Conservation (phyloP, 2,797 vertebrate genomes). For the Cyclopterus lumpus region DNA sequence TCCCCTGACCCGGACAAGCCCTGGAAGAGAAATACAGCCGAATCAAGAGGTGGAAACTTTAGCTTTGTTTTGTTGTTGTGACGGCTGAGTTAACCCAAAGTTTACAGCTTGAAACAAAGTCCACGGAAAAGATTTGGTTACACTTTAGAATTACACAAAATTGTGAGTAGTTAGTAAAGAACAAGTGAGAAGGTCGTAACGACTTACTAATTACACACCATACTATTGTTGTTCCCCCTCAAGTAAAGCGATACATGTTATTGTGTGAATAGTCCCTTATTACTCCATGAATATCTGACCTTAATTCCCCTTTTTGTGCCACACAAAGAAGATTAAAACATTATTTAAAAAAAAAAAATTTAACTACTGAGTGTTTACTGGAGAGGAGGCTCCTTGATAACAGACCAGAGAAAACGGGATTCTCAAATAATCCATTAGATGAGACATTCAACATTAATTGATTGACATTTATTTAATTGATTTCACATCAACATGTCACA, state of each 20-base stretch:
- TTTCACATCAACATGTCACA: background rate
- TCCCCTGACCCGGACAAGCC: constrained; percentile 32
- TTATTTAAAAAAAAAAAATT: background rate
- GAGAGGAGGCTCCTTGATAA: background rate
- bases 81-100: constrained; percentile 20
- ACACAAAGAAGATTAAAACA: background rate
- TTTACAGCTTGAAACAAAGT: constrained; percentile 16
- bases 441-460: background rate
- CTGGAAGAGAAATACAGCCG: constrained; percentile 7
- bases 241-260: background rate
- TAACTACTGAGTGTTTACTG: background rate
- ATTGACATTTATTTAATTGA: no score
- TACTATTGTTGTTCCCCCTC: background rate
- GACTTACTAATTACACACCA: background rate
- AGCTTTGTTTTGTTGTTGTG: constrained; percentile 47
- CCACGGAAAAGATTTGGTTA: background rate
- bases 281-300: background rate
- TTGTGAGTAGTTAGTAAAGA: background rate
- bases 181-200: background rate
- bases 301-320: background rate
- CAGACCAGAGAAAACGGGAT: background rate
- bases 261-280: background rate
- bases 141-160: background rate
- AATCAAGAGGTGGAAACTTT: constrained; percentile 41
- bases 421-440: background rate